Evolutionary conservation across 2,797 vertebrate genomes (phyloP).

Genomic region (Poecile montanus): DNA sequence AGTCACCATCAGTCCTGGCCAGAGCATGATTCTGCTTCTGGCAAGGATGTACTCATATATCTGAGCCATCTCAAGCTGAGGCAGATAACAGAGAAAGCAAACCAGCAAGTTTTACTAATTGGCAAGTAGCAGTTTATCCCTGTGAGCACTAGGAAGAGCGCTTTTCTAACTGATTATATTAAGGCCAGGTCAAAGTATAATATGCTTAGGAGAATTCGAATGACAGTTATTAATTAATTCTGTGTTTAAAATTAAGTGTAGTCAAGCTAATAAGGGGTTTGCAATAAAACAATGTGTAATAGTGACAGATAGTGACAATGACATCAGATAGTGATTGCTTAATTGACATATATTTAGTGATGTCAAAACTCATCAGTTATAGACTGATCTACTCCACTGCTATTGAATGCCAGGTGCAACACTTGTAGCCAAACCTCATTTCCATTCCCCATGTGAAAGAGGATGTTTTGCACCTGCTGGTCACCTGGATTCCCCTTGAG

Average conservation of each 20-base stretch:
- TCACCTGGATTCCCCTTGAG: neutral
- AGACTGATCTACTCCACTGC: neutral
- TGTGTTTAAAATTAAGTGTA: neutral
- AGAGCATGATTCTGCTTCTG: neutral
- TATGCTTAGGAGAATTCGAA: neutral
- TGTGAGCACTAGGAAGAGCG: neutral
- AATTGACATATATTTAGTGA: neutral
- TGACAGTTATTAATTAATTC: neutral
- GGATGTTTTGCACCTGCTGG: neutral
- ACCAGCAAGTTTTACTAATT: neutral
- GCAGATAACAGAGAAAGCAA: neutral
- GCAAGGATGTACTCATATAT: neutral
- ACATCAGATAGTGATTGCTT: neutral
- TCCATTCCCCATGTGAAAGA: neutral
- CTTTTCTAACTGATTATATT: neutral
- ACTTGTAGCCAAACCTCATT: neutral
- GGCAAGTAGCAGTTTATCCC: neutral
- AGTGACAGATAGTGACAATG: too few species aligned
- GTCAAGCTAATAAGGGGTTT: neutral
- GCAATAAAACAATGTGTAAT: neutral
- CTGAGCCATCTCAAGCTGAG: neutral
- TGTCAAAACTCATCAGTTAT: neutral
- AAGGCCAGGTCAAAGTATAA: neutral
- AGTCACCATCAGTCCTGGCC: neutral
- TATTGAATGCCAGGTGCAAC: neutral